phyloP scores from a whole-genome alignment of 2,113 vertebrate genomes.

The Malurus cyaneus region DNA sequence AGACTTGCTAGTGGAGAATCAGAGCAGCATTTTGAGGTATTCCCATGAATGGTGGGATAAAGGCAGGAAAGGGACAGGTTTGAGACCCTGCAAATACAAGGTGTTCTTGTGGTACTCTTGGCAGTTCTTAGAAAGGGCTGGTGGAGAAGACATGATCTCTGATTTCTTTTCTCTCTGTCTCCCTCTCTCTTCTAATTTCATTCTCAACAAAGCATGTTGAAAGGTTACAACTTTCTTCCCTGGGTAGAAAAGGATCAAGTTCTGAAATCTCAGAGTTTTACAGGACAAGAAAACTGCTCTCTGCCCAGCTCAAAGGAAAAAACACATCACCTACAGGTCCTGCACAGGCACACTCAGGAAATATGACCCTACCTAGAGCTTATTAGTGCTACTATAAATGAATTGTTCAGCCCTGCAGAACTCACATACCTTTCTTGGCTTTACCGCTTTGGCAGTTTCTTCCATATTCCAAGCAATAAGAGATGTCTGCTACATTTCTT shows the following conservation, averaged over 20 bases:
- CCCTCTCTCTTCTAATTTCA: background rate
- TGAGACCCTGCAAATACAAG: background rate
- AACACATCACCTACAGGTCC: background rate
- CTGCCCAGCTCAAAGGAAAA: background rate
- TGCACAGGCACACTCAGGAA: background rate
- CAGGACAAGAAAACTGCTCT: background rate
- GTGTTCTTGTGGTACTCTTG: background rate
- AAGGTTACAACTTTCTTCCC: background rate
- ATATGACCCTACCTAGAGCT: background rate
- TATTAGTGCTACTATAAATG: background rate
- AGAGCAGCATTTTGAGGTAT: background rate
- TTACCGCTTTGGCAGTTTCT: constrained; percentile 44
- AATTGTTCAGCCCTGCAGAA: constrained; percentile 4
- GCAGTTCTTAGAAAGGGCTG: background rate
- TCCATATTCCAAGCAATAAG: constrained; percentile 16
- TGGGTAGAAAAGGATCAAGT: background rate
- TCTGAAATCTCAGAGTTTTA: background rate
- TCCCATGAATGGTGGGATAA: background rate
- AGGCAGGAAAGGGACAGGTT: background rate
- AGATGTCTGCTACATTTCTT: constrained; percentile 29
- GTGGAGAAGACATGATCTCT: background rate
- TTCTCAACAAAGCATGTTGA: background rate
- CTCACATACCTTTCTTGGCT: background rate
- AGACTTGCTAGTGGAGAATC: background rate
- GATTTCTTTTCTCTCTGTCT: background rate